phyloP scores from a whole-genome alignment of 1,140 invertebrate species.

The Apis cerana region DNA sequence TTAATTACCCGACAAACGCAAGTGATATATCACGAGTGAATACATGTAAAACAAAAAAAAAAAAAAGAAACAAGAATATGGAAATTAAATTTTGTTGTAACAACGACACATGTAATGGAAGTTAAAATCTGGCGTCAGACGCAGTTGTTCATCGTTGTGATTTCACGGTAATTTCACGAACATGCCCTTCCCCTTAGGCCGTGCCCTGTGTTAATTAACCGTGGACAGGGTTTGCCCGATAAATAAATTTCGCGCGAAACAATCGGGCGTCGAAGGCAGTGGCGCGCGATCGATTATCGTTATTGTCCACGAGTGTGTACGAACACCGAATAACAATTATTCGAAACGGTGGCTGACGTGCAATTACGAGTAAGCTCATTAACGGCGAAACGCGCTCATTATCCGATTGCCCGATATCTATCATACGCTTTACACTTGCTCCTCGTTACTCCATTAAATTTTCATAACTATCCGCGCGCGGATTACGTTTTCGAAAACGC shows the following conservation, averaged over 20 bases:
- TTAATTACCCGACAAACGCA: too few species aligned
- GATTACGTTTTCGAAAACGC: conserved; percentile 9
- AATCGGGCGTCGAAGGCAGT: conserved; percentile 10
- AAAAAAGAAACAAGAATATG: too few species aligned
- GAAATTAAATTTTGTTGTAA: too few species aligned
- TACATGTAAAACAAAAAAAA: too few species aligned
- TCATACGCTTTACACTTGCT: conserved; percentile 32
- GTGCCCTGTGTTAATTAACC: conserved; percentile 10
- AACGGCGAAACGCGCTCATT: conserved; percentile 33
- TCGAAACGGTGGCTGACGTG: conserved; percentile 1
- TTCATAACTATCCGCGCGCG: conserved; percentile 22
- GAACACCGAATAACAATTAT: conserved; percentile 49
- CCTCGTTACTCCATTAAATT: conserved; percentile 35
- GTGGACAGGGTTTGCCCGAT: neutral
- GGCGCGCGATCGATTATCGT: conserved; percentile 32
- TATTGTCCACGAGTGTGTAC: conserved; percentile 26
- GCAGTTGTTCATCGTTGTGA: neutral
- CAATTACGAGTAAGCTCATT: conserved; percentile 50
- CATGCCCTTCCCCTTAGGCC: neutral
- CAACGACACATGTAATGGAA: neutral
- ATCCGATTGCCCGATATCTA: conserved; percentile 42
- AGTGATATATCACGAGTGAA: too few species aligned
- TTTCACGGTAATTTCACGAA: neutral
- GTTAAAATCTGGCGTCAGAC: neutral
- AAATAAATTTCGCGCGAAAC: conserved; percentile 37